Evolutionary conservation across 2,888 invertebrate genomes (phyloP), one percentile per base, ranked within the genome.

Genomic region (Gastrophysa polygoni): DNA sequence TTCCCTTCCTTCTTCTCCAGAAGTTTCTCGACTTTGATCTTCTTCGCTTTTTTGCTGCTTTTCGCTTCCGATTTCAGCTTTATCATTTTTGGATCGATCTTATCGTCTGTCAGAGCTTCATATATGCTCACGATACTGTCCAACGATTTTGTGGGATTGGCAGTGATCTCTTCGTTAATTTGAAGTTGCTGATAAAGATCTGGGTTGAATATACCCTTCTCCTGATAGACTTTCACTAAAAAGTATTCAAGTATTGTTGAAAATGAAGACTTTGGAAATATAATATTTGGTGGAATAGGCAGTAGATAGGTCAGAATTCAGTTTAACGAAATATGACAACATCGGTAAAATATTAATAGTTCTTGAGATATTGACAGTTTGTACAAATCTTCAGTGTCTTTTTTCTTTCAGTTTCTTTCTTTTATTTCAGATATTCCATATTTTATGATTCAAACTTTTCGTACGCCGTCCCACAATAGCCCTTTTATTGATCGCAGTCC

Each of bases 111-210:
- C 58, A 77, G 71, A 0, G 74, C 73, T 62, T 76, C 77, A 50
- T 74, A 73, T 17, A 77, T 56, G 59, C 76, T 75, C 21, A 73
- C 69, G 16, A 72, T 67, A 59, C 76, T 77, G n/a, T 74, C 48
- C 21, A 34, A 34, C 2, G 16, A 69, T 67, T 20, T 57, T 52
- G 34, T 57, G 61, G 57, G 59, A 6, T 44, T 29, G 3, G 46
- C 29, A 20, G 54, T 28, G 11, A 43, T 14, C 17, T 54, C 32
- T 62, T 68, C 66, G 44, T 61, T 59, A n/a, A 57, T 49, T 48
- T 63, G 66, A 17, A 73, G 61, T 63, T 73, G 71, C 14, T 68
- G 70, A 52, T 73, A 70, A 17, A 74, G 43, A 17, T 57, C 59
- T 5, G 59, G 38, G 58, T 76, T 75, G 4, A 71, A 60, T 10